These are phyloP conservation scores for Micropterix aruncella DNA, from an alignment of 2,888 invertebrate genomes.

Conservation along the genomic window DNA sequence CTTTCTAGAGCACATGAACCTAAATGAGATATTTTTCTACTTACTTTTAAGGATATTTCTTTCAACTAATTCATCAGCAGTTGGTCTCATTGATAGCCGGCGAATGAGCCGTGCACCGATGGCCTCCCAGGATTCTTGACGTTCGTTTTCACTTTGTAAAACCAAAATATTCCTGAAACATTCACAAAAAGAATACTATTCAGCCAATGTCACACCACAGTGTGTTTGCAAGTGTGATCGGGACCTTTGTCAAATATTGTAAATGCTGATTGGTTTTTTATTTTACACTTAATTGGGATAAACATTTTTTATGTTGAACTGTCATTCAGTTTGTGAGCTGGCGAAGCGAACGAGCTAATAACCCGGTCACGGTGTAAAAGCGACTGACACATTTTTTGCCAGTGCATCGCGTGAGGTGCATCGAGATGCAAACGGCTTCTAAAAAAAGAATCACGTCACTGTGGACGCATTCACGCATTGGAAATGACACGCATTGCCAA, in stretches of 20 bases:
- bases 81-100: conserved; percentile 93
- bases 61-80: conserved; percentile 94
- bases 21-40: too few relatives aligned
- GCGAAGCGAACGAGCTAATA: background rate
- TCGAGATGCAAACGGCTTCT: background rate
- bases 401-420: background rate
- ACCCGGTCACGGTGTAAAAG: background rate
- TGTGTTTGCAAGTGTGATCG: background rate
- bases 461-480: background rate
- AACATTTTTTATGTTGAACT: too few relatives aligned
- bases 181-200: conserved; percentile 1
- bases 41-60: conserved; percentile 96
- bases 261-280: too few relatives aligned
- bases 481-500: background rate
- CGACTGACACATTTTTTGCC: background rate
- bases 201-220: conserved; percentile 3
- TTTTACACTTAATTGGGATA: too few relatives aligned
- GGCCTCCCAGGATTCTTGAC: conserved; percentile 84
- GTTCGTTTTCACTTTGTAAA: conserved; percentile 81
- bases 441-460: background rate
- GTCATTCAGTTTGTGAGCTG: too few relatives aligned
- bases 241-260: too few relatives aligned
- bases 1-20: too few relatives aligned
- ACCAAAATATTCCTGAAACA: conserved; percentile 72
- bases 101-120: conserved; percentile 89